These are phyloP conservation scores for Arizona elegans DNA, from an alignment of 2,113 vertebrate species.

Conservation along the genomic window DNA sequence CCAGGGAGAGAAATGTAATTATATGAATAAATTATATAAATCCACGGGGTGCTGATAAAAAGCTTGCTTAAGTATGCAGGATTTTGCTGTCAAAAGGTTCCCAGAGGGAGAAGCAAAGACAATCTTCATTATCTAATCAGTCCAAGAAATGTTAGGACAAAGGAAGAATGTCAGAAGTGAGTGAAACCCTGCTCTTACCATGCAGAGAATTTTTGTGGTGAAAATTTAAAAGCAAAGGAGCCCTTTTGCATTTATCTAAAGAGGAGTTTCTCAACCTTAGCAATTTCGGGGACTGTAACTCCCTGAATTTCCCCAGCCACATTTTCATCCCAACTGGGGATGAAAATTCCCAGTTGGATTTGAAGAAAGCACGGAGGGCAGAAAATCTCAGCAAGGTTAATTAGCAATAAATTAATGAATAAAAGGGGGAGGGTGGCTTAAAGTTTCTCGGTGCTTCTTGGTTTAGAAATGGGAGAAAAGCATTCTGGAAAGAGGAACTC, in stretches of 20 bases:
- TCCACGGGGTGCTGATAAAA: not conserved
- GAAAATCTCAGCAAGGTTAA: not conserved
- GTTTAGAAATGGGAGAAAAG: not conserved
- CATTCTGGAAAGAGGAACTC: not conserved
- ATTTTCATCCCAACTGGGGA: not conserved
- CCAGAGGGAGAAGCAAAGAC: not conserved
- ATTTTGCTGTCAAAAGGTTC: not conserved
- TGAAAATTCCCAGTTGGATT: not conserved
- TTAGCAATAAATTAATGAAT: not conserved
- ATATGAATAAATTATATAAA: not conserved
- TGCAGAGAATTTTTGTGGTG: not conserved
- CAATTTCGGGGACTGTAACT: not conserved
- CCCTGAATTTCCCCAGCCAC: not conserved
- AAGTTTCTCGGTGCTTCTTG: not conserved
- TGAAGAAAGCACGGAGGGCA: not conserved
- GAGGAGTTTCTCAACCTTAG: not conserved
- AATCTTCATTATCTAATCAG: not conserved
- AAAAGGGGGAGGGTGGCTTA: not conserved
- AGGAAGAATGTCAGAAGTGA: not conserved
- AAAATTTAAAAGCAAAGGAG: not conserved
- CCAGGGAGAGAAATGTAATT: not conserved
- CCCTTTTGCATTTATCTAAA: not conserved
- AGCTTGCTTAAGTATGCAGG: not conserved
- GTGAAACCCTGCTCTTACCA: not conserved
- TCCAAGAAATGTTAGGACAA: not conserved